Conservation (phyloP, 2,888 invertebrate species). For the Chromoteleia sp. region DNA sequence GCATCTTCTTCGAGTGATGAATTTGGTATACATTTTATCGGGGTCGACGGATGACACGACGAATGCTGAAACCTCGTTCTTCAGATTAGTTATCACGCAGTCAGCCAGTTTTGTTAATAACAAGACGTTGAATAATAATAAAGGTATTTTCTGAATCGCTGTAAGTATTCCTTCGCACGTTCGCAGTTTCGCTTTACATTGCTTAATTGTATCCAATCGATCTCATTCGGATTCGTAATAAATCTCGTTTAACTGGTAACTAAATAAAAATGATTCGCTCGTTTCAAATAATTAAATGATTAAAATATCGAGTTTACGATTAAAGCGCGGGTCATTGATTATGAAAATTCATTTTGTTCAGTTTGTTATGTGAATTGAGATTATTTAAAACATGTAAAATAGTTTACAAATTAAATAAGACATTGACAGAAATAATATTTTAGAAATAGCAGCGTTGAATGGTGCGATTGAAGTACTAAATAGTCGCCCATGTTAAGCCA, state of each 20-base stretch:
- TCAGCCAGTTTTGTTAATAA: neutral
- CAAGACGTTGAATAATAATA: neutral
- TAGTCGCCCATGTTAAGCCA: too few species aligned
- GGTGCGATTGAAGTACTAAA: too few species aligned
- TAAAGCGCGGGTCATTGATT: too few species aligned
- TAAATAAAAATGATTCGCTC: neutral
- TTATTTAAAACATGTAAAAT: too few species aligned
- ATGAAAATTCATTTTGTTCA: too few species aligned
- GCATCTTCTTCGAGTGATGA: neutral
- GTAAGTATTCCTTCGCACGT: neutral
- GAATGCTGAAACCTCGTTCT: neutral
- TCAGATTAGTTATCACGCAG: neutral
- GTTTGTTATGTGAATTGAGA: too few species aligned
- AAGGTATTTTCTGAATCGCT: neutral
- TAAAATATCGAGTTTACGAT: neutral
- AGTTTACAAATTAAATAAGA: too few species aligned
- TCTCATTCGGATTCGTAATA: too few species aligned
- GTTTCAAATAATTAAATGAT: neutral
- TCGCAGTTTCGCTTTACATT: neutral
- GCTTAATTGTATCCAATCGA: neutral
- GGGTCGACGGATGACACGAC: neutral
- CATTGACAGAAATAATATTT: too few species aligned
- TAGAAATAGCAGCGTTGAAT: too few species aligned
- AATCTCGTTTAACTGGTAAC: constrained; percentile 1
- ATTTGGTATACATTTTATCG: neutral